phyloP scores from a whole-genome alignment of 2,113 vertebrate genomes.

The Phrynosoma blainvillii region DNA sequence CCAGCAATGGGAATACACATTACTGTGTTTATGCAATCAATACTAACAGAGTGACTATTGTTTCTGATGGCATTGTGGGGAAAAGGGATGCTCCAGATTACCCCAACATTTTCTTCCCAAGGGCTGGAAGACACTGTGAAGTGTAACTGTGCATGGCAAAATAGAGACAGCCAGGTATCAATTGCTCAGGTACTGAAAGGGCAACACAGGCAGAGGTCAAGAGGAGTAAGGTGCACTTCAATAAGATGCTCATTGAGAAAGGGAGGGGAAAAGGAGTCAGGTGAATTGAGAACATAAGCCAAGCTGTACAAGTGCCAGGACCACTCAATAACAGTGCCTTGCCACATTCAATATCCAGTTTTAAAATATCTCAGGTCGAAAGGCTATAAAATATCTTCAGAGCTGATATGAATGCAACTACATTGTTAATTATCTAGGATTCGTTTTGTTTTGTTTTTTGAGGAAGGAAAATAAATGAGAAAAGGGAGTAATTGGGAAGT shows the following conservation, averaged over 20 bases:
- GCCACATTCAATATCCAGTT: too few relatives aligned
- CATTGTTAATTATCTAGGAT: too few relatives aligned
- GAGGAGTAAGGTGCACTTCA: not conserved
- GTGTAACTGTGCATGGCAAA: not conserved
- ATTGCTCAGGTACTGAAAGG: not conserved
- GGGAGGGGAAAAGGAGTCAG: not conserved
- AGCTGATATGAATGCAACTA: too few relatives aligned
- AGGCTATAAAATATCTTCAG: too few relatives aligned
- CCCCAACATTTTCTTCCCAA: not conserved
- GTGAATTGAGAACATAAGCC: not conserved
- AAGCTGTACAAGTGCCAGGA: not conserved
- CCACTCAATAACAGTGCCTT: too few relatives aligned
- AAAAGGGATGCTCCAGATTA: not conserved
- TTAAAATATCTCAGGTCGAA: too few relatives aligned
- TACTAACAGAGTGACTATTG: conserved; percentile 1
- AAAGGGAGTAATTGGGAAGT: too few relatives aligned
- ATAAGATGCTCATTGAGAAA: not conserved
- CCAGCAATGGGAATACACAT: not conserved
- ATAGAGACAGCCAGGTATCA: not conserved
- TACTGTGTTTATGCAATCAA: conserved; percentile 14
- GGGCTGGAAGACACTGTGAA: not conserved
- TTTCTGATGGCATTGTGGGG: conserved; percentile 7
- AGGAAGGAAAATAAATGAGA: too few relatives aligned
- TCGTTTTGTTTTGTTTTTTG: too few relatives aligned
- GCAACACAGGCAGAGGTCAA: not conserved